Percentiles rank a stretch among this genome's conserved stretches.
Conservation (phyloP, 2,797 vertebrate genomes). For the Cyprinodon diabolis region DNA sequence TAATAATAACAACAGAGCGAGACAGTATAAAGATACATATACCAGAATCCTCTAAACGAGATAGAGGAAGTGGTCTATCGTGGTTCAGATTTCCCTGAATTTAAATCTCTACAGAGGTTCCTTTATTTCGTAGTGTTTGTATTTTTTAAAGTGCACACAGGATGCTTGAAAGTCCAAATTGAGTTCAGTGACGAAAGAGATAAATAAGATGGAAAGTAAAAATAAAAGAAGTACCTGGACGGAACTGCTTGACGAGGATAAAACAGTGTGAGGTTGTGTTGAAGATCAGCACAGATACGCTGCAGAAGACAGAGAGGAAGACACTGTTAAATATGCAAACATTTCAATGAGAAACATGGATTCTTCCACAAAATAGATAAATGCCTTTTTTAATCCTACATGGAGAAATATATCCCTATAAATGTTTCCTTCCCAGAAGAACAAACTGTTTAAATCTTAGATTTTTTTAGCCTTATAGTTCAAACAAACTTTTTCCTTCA, state of each 20-base stretch:
- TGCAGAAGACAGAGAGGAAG: conserved; percentile 51
- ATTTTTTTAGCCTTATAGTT: neutral
- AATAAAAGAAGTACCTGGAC: conserved; percentile 85
- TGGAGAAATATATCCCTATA: neutral
- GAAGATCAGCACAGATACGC: conserved; percentile 93
- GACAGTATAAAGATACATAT: too few species aligned
- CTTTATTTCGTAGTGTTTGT: conserved; percentile 39
- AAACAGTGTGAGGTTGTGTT: conserved; percentile 91
- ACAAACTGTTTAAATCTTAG: neutral
- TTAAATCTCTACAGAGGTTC: conserved; percentile 55
- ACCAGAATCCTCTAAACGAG: conserved; percentile 13
- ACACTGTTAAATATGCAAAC: neutral
- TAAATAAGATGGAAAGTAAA: neutral
- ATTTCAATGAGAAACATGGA: neutral
- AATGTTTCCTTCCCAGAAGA: neutral
- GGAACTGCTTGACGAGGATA: conserved; percentile 96
- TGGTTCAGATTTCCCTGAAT: conserved; percentile 80
- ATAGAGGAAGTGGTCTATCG: conserved; percentile 57
- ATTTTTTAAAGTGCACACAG: conserved; percentile 47
- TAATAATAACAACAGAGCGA: neutral
- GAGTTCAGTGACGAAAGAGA: conserved; percentile 23
- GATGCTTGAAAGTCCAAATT: conserved; percentile 46
- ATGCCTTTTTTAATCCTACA: neutral
- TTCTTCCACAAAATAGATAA: neutral
- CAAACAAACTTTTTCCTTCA: neutral